These are phyloP conservation scores for Hemicentrotus pulcherrimus DNA, from an alignment of 35 echinoderm and acorn worm species.

Conservation along the genomic window DNA sequence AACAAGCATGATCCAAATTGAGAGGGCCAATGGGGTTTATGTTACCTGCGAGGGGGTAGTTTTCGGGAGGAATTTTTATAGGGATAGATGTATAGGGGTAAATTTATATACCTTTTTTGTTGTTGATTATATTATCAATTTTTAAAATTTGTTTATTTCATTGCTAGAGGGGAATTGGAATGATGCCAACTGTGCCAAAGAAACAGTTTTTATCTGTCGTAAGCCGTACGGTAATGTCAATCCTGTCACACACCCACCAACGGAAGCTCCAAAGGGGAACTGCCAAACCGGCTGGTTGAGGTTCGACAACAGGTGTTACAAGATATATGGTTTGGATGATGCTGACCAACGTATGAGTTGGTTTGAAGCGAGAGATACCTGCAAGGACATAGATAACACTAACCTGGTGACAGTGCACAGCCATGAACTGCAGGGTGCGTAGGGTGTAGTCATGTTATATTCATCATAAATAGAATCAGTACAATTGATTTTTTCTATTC, in stretches of 20 bases:
- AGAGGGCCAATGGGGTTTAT: too few species aligned
- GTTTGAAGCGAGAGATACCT: slow-evolving; percentile 69
- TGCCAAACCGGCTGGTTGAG: slow-evolving; percentile 62
- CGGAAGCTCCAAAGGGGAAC: slow-evolving; percentile 59
- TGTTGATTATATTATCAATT: not conserved
- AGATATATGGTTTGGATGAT: slow-evolving; percentile 56
- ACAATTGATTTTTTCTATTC: too few species aligned
- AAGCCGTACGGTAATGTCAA: slow-evolving; percentile 18
- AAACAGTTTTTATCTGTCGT: slow-evolving; percentile 67
- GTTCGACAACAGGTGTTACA: slow-evolving; percentile 77
- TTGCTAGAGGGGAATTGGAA: slow-evolving; percentile 66
- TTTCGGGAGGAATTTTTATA: too few species aligned
- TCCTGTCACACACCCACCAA: slow-evolving; percentile 54
- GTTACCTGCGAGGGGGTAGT: too few species aligned
- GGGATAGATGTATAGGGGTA: too few species aligned
- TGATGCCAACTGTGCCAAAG: slow-evolving; percentile 75
- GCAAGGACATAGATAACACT: slow-evolving; percentile 11
- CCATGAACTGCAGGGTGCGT: slow-evolving; percentile 75
- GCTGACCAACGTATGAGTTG: slow-evolving; percentile 44
- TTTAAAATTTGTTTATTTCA: not conserved
- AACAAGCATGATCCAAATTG: too few species aligned
- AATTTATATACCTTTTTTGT: too few species aligned
- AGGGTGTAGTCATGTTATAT: not conserved
- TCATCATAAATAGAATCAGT: too few species aligned
- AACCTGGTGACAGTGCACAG: slow-evolving; percentile 80